A percentile compares a stretch with the other conserved stretches of the same genome.
phyloP scores from a whole-genome alignment of 2,797 vertebrate species.

The Diceros bicornis region DNA sequence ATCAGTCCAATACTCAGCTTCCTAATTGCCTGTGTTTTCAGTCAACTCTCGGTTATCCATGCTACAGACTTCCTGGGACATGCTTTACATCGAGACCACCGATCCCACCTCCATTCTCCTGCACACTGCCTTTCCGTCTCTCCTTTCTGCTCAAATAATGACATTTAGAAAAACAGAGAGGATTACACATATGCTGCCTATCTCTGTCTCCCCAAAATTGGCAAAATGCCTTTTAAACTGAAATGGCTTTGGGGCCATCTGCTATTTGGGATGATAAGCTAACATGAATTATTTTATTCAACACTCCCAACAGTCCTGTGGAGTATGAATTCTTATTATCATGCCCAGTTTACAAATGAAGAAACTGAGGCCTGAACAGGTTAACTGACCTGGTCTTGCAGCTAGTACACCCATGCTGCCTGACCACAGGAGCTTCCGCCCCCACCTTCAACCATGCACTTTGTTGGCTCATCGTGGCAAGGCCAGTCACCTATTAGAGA shows the following conservation, averaged over 20 bases:
- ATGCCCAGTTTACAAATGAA: background rate
- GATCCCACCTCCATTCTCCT: background rate
- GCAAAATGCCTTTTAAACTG: constrained; percentile 13
- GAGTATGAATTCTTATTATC: background rate
- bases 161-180: background rate
- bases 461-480: background rate
- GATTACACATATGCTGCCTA: background rate
- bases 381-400: background rate
- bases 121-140: background rate
- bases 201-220: background rate
- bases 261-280: background rate
- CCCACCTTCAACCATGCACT: background rate
- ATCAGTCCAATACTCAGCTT: background rate
- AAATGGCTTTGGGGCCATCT: background rate
- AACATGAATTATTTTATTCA: background rate
- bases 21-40: background rate
- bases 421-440: background rate
- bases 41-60: background rate
- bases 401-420: background rate
- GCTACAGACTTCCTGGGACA: background rate
- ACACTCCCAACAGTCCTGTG: background rate
- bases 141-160: background rate
- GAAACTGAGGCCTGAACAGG: background rate
- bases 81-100: background rate
- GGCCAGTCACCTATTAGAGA: background rate